Conservation (phyloP, 2,113 vertebrate species). For the Hipposideros armiger region DNA sequence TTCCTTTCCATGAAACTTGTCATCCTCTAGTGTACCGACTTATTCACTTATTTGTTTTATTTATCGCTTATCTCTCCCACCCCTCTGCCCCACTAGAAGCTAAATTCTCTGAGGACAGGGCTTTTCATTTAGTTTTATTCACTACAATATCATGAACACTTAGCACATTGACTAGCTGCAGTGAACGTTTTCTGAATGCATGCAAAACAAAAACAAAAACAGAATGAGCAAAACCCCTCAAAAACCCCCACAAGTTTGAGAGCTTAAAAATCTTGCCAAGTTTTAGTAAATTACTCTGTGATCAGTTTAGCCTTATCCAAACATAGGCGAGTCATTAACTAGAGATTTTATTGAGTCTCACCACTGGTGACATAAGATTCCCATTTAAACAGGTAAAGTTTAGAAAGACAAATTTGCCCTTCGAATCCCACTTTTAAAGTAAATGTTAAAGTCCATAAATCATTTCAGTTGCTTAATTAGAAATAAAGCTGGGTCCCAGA, state of each 20-base stretch:
- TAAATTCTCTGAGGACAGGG: not conserved
- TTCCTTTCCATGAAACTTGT: not conserved
- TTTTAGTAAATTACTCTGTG: not conserved
- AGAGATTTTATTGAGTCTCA: constrained; percentile 34
- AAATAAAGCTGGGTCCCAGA: constrained; percentile 4
- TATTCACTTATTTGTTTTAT: not conserved
- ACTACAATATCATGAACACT: not conserved
- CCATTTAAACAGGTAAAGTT: constrained; percentile 30
- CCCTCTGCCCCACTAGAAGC: not conserved
- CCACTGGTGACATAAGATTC: not conserved
- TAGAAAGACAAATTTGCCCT: constrained; percentile 50
- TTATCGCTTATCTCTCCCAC: not conserved
- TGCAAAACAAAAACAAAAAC: not conserved
- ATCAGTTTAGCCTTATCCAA: constrained; percentile 11
- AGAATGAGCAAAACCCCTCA: not conserved
- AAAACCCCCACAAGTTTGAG: not conserved
- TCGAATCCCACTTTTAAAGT: constrained; percentile 47
- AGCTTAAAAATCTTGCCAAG: not conserved
- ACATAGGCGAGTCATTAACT: not conserved
- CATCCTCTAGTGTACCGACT: not conserved
- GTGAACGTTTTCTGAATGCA: not conserved
- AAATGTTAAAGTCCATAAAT: constrained; percentile 58
- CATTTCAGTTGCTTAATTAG: constrained; percentile 65
- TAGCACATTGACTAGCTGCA: not conserved
- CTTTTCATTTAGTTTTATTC: not conserved